These are phyloP conservation scores for Pluvialis apricaria DNA, from an alignment of 2,113 vertebrate genomes.

Conservation along the genomic window DNA sequence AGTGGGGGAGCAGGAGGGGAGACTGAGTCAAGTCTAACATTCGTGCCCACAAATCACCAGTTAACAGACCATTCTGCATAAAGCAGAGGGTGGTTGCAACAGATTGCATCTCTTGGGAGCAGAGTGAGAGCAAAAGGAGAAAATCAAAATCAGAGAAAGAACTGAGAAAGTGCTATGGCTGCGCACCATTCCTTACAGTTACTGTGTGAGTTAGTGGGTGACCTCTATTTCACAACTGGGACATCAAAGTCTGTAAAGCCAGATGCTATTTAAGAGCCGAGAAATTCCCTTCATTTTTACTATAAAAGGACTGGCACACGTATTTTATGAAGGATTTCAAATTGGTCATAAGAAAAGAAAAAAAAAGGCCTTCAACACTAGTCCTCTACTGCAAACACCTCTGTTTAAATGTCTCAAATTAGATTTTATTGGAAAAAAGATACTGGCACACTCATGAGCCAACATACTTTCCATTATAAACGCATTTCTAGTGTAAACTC, in stretches of 20 bases:
- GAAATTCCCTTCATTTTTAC: conserved; percentile 8
- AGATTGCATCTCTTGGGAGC: not conserved
- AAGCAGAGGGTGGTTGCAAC: not conserved
- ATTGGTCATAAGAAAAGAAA: not conserved
- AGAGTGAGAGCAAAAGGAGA: not conserved
- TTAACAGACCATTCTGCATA: not conserved
- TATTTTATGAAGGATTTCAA: not conserved
- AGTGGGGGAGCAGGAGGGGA: not conserved
- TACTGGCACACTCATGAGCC: not conserved
- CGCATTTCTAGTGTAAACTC: conserved; percentile 48
- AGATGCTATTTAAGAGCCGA: not conserved
- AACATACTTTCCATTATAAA: conserved; percentile 52
- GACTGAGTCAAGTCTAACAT: not conserved
- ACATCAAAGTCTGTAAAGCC: not conserved
- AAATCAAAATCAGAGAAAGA: not conserved
- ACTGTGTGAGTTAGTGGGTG: not conserved
- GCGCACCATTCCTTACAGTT: not conserved
- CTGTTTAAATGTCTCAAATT: conserved; percentile 28
- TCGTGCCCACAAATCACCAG: not conserved
- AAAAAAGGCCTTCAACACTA: not conserved
- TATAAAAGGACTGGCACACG: conserved; percentile 12
- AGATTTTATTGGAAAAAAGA: conserved; percentile 41
- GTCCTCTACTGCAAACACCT: not conserved
- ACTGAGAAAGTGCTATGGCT: not conserved
- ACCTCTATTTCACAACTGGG: not conserved